Base-by-base conservation (phyloP, 2,113 vertebrate genomes). In the Solea senegalensis region DNA sequence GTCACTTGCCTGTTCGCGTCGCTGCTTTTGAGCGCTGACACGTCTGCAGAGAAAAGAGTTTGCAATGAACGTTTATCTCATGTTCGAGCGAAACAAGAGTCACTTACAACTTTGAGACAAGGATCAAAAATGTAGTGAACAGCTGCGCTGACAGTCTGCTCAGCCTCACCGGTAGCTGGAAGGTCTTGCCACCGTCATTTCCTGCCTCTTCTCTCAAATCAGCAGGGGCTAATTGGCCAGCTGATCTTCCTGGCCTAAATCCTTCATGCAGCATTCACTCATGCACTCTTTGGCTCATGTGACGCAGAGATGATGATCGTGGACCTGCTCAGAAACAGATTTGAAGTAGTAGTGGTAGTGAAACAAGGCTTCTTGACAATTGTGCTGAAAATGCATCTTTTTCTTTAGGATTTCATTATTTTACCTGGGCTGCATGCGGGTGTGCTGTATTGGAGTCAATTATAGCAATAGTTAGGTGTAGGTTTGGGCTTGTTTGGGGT, bases 221-320 rank as follows among this genome's bases (percentile, higher is more conserved):
- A 58, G 51, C 46, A 10, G 13, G 48, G 16, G 52, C 21, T 70
- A 78, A 70, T 62, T 70, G 28, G 65, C 9, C 15, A 6, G 41
- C 51, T 62, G 70, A 66, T 50, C 44, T 52, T 65, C 13, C 11
- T 65, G 56, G 40, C 50, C 1, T 9, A 26, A 66, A 74, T 21
- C 16, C 64, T 34, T 34, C 39, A n/a, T 50, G 49, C 48, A n/a
- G 48, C 41, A 15, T 44, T 73, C 39, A 51, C 43, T 67, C 39
- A 41, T 44, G 9, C 48, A 9, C 21, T 46, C 9, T 12, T 3
- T 40, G 55, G 27, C 15, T 21, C 34, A n/a, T 45, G 9, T 54
- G 49, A 49, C 45, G 44, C 27, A 44, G 27, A 39, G n/a, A 1
- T 9, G 2, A 50, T 21, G 49, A 14, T 12, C 7, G n/a, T 50